Evolutionary conservation across 2,113 vertebrate genomes (phyloP), one percentile per base, ranked within the genome.

Genomic region (Dendropsophus ebraccatus): DNA sequence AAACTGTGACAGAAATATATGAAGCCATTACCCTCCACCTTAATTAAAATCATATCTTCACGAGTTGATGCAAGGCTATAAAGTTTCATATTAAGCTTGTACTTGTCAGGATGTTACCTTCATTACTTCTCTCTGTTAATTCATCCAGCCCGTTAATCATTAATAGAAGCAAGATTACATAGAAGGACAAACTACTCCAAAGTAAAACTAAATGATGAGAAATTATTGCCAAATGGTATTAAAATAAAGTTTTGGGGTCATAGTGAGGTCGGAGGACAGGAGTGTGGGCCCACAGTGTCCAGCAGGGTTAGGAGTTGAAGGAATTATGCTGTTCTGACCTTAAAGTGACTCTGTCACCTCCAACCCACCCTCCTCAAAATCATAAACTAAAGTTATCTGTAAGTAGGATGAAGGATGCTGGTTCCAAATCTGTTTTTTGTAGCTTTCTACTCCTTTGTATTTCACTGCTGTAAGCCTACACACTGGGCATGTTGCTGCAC

Each of bases 41-140:
- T 78, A 78, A 78, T 78, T 78, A 78, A 78, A 56, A 78, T 30
- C 75, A 37, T 78, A 78, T 78, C 75, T 78, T 78, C 30, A 37
- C 21, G 25, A 56, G 4, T 78, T 37, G 11, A 78, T 78, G 75
- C 28, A 54, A 30, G 7, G 50, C 75, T 37, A 78, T 54, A 78
- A 78, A 78, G 75, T 78, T 78, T 78, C 50, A 78, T 23, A 78
- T 78, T 78, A 78, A 56, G 49, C 7, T 32, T 54, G 30, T 78
- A 30, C 30, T 78, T 78, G 75, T 54, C 75, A 78, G 30, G 50
- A 78, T 78, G 28, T 54, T 78, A 23, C 75, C 28, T 35, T 32
- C 28, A 47, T 47, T 73, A 28, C 70, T 16, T 73, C 75, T 77
- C 25, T n/a, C 75, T 54, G 50, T 56, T 78, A 11, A 78, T 56